phyloP scores from a whole-genome alignment of 2,797 vertebrate genomes.

The Heterohyrax brucei region DNA sequence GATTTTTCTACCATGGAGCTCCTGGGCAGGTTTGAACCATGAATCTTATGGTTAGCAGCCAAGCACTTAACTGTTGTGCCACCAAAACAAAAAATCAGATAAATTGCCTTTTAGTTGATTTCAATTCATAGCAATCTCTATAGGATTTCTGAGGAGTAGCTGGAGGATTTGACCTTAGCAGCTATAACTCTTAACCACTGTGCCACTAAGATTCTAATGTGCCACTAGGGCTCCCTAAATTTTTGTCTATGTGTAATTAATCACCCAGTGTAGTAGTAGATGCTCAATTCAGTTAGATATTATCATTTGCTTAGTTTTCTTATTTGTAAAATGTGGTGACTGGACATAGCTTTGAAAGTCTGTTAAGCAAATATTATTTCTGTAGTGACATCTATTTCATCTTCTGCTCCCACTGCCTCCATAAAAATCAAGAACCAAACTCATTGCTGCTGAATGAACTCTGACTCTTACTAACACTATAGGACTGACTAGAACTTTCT shows the following conservation, averaged over 20 bases:
- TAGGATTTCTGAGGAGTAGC: not conserved
- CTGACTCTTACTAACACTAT: no score
- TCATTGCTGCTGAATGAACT: no score
- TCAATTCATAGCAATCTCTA: not conserved
- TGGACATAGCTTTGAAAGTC: not conserved
- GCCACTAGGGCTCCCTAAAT: not conserved
- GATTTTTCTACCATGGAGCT: not conserved
- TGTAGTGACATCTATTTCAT: not conserved
- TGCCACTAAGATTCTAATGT: no score
- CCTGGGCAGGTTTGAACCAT: not conserved
- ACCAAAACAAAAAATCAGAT: not conserved
- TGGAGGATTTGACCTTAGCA: not conserved
- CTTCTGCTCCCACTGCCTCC: not conserved
- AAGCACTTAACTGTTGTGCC: not conserved
- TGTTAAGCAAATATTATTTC: not conserved
- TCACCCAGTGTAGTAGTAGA: not conserved
- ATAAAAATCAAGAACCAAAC: no score
- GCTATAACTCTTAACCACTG: not conserved
- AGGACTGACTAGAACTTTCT: no score
- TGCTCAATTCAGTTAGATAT: not conserved
- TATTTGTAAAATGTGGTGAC: not conserved
- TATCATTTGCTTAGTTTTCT: not conserved
- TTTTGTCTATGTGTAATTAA: not conserved
- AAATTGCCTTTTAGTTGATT: not conserved
- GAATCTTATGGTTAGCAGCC: not conserved